Evolutionary conservation across 2,797 vertebrate species (phyloP), one percentile per base, ranked within the genome.

Genomic region (Galaxias olidus): DNA sequence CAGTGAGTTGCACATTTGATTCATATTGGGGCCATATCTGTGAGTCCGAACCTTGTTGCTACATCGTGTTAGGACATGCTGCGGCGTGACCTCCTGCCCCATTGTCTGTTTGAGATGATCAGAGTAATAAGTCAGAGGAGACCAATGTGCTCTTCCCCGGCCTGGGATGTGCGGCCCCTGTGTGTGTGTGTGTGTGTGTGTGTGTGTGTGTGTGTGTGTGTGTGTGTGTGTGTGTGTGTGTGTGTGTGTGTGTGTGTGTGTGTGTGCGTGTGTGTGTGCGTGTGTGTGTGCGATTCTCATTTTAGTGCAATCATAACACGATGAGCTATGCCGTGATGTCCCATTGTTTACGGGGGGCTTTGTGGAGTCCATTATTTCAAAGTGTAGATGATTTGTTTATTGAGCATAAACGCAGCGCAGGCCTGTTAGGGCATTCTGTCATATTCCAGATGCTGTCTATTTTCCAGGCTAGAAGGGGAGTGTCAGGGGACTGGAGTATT

Each of bases 21-120:
- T 91, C 85, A 91, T 89, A 73, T 83, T 66, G 79, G 76, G 61
- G 15, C 61, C 12, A 68, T 74, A 72, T 74, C 66, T 82, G 71
- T 70, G 78, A 71, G 78, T 73, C 78, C 83, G 77, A 84, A 82
- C 83, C 86, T 83, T 87, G 80, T 80, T 72, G 74, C 78, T 73
- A 73, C 86, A 83, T 70, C 73, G 40, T 87, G 85, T 86, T 87
- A 86, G 84, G 81, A 85, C 86, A 87, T 70, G 74, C 72, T 81
- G 78, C 82, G 84, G 82, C 84, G 85, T 89, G 87, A 90, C 89
- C 90, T 85, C 87, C 78, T 78, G 79, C 54, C 85, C 85, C 85
- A 84, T 79, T 89, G 83, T 90, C 85, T 86, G 76, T 90, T 90
- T 90, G 85, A 89, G 79, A 86, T 90, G 86, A 91, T 91, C 88